A percentile compares a stretch with the other conserved stretches of the same genome.
These are phyloP conservation scores for Lucilia cuprina DNA, from an alignment of 1,140 invertebrate species.

Conservation along the genomic window DNA sequence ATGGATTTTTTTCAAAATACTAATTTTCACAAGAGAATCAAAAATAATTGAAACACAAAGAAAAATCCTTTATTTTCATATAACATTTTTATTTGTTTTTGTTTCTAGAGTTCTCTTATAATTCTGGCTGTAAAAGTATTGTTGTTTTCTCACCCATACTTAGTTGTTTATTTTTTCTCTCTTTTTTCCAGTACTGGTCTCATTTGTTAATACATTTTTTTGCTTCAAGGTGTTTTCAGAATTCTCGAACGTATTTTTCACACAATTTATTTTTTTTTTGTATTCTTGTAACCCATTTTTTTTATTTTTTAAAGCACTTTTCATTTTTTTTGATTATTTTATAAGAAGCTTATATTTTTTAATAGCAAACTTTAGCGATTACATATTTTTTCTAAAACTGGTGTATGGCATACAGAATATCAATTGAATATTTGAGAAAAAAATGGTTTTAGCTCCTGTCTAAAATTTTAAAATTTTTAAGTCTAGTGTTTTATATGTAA, in stretches of 20 bases:
- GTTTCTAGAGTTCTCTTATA: background rate
- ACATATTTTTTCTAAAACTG: background rate
- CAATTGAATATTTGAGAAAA: background rate
- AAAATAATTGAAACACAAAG: background rate
- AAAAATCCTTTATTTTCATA: background rate
- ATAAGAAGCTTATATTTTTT: background rate
- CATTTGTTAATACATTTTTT: conserved; percentile 29
- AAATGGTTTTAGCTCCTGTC: background rate
- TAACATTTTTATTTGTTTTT: background rate
- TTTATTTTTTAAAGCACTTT: background rate
- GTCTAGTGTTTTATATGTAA: conserved; percentile 5
- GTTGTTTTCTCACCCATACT: background rate
- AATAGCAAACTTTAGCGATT: background rate
- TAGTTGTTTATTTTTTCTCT: conserved; percentile 14
- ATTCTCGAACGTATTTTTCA: conserved; percentile 22
- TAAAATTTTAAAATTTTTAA: background rate
- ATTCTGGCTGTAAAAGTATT: conserved; percentile 3
- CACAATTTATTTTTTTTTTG: conserved; percentile 7
- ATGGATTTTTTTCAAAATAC: no score
- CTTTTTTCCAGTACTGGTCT: conserved; percentile 29
- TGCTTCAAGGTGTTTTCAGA: conserved; percentile 29
- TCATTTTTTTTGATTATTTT: background rate
- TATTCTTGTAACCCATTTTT: background rate
- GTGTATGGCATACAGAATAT: conserved; percentile 9
- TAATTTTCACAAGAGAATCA: background rate